phyloP scores from a whole-genome alignment of 2,888 invertebrate genomes.

The Brenthis hecate region DNA sequence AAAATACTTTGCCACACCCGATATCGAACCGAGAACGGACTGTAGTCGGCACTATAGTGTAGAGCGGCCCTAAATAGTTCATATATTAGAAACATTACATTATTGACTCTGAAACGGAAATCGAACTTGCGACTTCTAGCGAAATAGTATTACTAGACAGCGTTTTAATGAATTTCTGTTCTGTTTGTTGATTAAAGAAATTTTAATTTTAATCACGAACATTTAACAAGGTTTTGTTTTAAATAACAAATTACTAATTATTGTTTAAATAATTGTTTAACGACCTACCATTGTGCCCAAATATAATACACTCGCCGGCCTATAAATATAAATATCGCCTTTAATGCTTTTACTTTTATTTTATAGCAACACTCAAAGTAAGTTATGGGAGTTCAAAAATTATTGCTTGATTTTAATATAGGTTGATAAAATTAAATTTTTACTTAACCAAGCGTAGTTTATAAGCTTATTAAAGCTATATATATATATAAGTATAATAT shows the following conservation, averaged over 20 bases:
- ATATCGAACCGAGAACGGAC: too few species aligned
- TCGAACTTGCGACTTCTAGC: too few species aligned
- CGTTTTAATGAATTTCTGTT: too few species aligned
- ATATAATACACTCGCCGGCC: background rate
- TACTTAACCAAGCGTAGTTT: background rate
- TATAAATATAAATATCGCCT: constrained; percentile 13
- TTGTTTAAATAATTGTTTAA: constrained; percentile 8
- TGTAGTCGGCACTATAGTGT: too few species aligned
- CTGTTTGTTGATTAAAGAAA: background rate
- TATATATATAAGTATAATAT: too few species aligned
- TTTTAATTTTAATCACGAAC: constrained; percentile 1
- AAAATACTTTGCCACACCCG: too few species aligned
- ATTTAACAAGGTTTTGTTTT: constrained; percentile 1
- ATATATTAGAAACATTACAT: too few species aligned
- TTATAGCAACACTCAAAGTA: constrained; percentile 4
- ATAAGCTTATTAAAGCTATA: too few species aligned
- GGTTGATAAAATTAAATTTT: constrained; percentile 1
- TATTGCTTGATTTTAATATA: background rate
- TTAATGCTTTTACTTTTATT: constrained; percentile 21
- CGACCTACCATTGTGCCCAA: background rate
- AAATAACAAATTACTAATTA: constrained; percentile 17
- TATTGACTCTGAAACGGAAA: too few species aligned
- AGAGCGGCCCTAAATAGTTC: too few species aligned
- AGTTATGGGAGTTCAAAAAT: constrained; percentile 12
- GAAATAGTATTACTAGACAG: too few species aligned